Evolutionary conservation across 2,888 invertebrate genomes (phyloP), one percentile per base, ranked within the genome.

Genomic region (Allygus modestus): DNA sequence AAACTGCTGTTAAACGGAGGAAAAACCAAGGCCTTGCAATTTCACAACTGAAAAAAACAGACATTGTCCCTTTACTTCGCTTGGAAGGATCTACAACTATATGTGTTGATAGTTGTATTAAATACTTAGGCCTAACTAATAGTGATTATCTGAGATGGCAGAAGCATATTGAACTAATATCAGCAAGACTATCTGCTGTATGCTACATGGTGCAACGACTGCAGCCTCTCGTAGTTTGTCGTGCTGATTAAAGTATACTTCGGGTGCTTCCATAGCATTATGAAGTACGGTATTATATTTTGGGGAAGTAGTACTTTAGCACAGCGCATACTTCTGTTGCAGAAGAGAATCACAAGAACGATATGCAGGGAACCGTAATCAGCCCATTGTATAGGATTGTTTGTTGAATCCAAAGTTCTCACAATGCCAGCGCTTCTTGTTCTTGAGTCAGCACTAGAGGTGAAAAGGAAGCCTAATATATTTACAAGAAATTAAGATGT

Each of bases 251-350:
- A 75, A 26, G 75, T 37, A 0, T 75, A 75, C 26, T 75, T n/a
- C 37, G 75, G 75, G 0, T 75, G 75, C 41, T 75, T 75, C 41
- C 75, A 75, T 15, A 37, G 75, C 75, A 75, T 75, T 26, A 7
- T 75, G 5, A 75, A 75, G 37, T 75, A 75, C n/a, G 75, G 33
- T 23, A 37, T 75, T n/a, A 15, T 75, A 4, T 75, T 17, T 31
- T 71, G 31, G 28, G 71, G 75, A n/a, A 11, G 23, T 1, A 75
- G 75, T 26, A 37, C 33, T n/a, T 1, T 15, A 15, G 37, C 41
- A 11, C 75, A 75, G 17, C 75, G 75, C 46, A 75, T 75, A 37
- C 46, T 54, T 4, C 15, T 54, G n/a, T n/a, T n/a, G 54, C 54
- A 54, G 20, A 54, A 54, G 11, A 5, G 23, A 54, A 7, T 23